phyloP scores from a whole-genome alignment of 2,797 vertebrate genomes.

The Leptatherina wallacei region DNA sequence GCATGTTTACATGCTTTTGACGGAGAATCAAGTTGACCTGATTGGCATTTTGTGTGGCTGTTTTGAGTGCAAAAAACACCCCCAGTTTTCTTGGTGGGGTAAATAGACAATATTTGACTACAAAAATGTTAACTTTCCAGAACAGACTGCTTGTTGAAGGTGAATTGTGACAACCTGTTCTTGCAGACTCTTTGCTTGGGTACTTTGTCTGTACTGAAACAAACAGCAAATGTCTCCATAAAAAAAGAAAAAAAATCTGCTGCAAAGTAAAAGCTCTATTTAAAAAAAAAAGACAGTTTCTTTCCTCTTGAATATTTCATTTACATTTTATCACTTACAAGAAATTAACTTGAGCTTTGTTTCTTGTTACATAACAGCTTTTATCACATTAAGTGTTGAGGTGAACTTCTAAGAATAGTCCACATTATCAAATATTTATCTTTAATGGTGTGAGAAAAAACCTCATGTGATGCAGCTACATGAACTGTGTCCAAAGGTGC shows the following conservation, averaged over 20 bases:
- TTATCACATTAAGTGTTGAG: background rate
- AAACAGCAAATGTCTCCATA: conserved; percentile 1
- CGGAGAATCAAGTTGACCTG: background rate
- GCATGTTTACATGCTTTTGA: conserved; percentile 16
- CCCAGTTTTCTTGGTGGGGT: conserved; percentile 13
- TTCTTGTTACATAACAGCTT: conserved; percentile 3
- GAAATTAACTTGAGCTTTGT: background rate
- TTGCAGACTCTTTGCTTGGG: conserved; percentile 21
- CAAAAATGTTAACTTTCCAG: conserved; percentile 16
- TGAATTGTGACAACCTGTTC: conserved; percentile 7
- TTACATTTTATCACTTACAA: background rate
- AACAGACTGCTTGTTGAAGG: conserved; percentile 21
- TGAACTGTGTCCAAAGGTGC: too few relatives aligned
- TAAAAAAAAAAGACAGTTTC: too few relatives aligned
- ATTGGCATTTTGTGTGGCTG: background rate
- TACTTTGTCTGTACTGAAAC: background rate
- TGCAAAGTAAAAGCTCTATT: background rate
- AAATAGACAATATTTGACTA: conserved; percentile 17
- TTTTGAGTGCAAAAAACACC: conserved; percentile 18
- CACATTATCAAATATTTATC: background rate
- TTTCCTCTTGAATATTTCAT: background rate
- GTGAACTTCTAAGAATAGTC: background rate
- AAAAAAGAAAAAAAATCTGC: background rate
- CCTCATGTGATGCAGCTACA: too few relatives aligned
- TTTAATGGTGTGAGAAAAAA: background rate